These are phyloP conservation scores for Brachycybe producta DNA, from an alignment of 2,888 invertebrate species.

Conservation along the genomic window DNA sequence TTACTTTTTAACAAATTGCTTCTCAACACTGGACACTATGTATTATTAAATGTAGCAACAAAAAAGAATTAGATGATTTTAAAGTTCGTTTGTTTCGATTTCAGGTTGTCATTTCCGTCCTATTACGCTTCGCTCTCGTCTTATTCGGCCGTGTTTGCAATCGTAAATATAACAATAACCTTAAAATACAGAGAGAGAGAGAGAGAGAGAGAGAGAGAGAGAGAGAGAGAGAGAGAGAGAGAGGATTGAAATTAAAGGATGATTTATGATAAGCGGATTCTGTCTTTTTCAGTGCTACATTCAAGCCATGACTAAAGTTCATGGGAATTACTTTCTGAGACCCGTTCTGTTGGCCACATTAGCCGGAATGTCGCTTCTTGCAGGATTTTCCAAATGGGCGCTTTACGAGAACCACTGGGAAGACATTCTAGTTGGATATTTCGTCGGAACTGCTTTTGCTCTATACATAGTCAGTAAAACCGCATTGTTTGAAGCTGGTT, in stretches of 20 bases:
- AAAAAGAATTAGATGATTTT: too few species aligned
- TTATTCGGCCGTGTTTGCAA: constrained; percentile 17
- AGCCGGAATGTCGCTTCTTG: constrained; percentile 14
- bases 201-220: too few species aligned
- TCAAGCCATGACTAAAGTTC: constrained; percentile 15
- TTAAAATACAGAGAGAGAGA: too few species aligned
- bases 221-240: too few species aligned
- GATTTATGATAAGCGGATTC: too few species aligned
- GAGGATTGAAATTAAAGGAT: too few species aligned
- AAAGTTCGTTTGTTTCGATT: too few species aligned
- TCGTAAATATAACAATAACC: constrained; percentile 15
- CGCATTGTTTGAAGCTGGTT: too few species aligned
- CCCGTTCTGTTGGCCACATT: constrained; percentile 13
- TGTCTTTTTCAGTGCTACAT: constrained; percentile 16
- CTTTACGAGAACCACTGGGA: constrained; percentile 14
- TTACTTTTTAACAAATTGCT: too few species aligned
- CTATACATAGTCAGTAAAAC: constrained; percentile 16
- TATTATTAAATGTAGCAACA: too few species aligned
- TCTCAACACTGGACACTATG: too few species aligned
- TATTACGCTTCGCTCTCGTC: constrained; percentile 18
- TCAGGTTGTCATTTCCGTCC: constrained; percentile 18
- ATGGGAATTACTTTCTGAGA: constrained; percentile 18
- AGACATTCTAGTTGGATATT: constrained; percentile 15
- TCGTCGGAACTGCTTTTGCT: constrained; percentile 12
- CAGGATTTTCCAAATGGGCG: constrained; percentile 18